Base-by-base conservation (phyloP, 1,140 invertebrate genomes). In the Lucilia cuprina region DNA sequence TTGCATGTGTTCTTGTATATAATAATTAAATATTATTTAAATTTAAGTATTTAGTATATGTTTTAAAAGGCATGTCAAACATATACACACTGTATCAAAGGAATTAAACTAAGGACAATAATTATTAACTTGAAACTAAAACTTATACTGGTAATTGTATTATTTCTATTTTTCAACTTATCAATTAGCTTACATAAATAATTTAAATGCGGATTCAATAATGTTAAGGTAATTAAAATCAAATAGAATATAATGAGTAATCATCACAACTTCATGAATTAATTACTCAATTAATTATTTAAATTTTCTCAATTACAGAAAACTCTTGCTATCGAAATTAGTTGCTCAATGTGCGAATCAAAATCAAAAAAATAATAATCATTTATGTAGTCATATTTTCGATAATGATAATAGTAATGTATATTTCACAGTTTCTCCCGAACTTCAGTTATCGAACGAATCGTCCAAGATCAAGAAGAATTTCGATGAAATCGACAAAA, bases 401-500 rank as follows among this genome's bases (percentile, higher is more conserved):
- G 77, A 80, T 19, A 49, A 80, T 21, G 65, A 70, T 30, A 30
- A 30, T 70, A 21, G n/a, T 60, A 17, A 70, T 70, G 19, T 80
- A 8, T 80, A 80, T 49, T 80, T 34, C 21, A 80, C 77, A 49
- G 65, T 70, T 21, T 70, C 65, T 7, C 77, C 77, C 13, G 77
- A 80, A 25, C n/a, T 80, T 13, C 77, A 80, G 25, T 13, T 80
- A 13, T 21, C 77, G 10, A 25, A 47, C 25, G 77, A 82, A 34
- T 34, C 5, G 9, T 50, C 78, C 19, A 84, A 84, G n/a, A 30
- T 82, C 21, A 85, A 85, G n/a, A 85, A 83, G 49, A 85, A 85
- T 60, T 85, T 85, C 49, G 84, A 85, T 83, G 84, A 85, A 85
- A 85, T 85, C 49, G 84, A 85, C 65, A 85, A 85, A 65, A 80